Percentiles rank a stretch among this genome's conserved stretches.
Evolutionary conservation across 2,888 invertebrate species (phyloP).

Genomic region (Eustalomyia histrio): DNA sequence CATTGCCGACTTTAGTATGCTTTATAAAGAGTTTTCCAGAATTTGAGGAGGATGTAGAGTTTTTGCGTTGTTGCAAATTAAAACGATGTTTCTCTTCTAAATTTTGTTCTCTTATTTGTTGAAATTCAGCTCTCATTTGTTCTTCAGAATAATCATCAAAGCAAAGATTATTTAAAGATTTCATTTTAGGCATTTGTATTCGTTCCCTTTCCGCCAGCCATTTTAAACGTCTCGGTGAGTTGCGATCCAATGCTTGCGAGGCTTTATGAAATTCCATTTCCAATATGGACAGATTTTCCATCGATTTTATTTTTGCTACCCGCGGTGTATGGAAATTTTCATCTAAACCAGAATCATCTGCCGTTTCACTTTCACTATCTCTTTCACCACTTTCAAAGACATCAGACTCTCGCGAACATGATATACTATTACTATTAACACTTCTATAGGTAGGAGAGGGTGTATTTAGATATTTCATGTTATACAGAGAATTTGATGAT

Average conservation of each 20-base stretch:
- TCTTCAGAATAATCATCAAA: conserved; percentile 75
- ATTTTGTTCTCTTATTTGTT: conserved; percentile 73
- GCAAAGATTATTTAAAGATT: conserved; percentile 77
- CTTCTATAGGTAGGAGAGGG: conserved; percentile 71
- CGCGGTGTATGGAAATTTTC: conserved; percentile 78
- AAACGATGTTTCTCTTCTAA: conserved; percentile 73
- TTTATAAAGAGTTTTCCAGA: conserved; percentile 75
- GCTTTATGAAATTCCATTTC: conserved; percentile 79
- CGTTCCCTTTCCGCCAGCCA: conserved; percentile 72
- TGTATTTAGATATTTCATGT: conserved; percentile 68
- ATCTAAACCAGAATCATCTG: conserved; percentile 77
- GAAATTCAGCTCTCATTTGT: conserved; percentile 74
- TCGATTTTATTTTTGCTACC: conserved; percentile 78
- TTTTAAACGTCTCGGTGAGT: conserved; percentile 77
- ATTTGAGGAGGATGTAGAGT: conserved; percentile 71
- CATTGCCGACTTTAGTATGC: conserved; percentile 78
- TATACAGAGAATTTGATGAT: conserved; percentile 55
- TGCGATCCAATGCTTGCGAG: conserved; percentile 77
- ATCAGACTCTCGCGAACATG: conserved; percentile 69
- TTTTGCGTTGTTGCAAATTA: conserved; percentile 73
- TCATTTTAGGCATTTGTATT: conserved; percentile 75
- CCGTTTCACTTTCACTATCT: conserved; percentile 71
- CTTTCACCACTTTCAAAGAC: conserved; percentile 71
- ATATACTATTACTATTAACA: conserved; percentile 68
- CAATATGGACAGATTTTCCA: conserved; percentile 78